These are phyloP conservation scores for Patella vulgata DNA, from an alignment of 1,140 invertebrate genomes.

Conservation along the genomic window DNA sequence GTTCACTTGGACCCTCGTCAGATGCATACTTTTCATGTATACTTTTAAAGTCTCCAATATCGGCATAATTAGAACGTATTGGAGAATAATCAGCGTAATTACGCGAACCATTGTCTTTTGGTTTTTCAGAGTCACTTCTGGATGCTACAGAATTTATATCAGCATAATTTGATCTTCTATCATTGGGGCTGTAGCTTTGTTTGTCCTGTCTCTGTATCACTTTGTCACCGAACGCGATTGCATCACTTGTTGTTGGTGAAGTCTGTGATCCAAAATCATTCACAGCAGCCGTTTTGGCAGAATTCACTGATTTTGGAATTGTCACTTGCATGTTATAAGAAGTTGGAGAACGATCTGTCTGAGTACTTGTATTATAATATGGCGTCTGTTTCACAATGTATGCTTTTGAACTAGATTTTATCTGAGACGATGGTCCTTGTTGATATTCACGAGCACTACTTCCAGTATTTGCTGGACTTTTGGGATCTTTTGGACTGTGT, in stretches of 20 bases:
- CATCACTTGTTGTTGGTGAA: slow-evolving; percentile 14
- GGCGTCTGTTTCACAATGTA: slow-evolving; percentile 52
- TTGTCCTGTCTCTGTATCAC: slow-evolving; percentile 15
- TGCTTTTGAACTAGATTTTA: slow-evolving; percentile 15
- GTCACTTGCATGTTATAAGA: slow-evolving; percentile 11
- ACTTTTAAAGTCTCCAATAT: slow-evolving; percentile 1
- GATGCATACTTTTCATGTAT: slow-evolving; percentile 39
- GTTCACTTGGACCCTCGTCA: slow-evolving; percentile 12
- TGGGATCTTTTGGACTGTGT: slow-evolving; percentile 36
- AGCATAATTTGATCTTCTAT: no score
- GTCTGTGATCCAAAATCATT: slow-evolving; percentile 22
- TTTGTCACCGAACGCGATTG: slow-evolving; percentile 32
- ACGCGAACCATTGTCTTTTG: no score
- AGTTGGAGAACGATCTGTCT: slow-evolving; percentile 41
- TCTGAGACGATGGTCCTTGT: background rate
- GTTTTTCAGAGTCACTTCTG: no score
- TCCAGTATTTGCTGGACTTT: slow-evolving; percentile 2
- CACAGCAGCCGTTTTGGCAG: slow-evolving; percentile 22
- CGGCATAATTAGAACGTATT: no score
- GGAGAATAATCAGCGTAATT: no score
- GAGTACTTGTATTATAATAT: slow-evolving; percentile 62
- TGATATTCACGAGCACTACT: background rate
- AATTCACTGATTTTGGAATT: slow-evolving; percentile 11
- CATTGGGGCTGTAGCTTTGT: no score
- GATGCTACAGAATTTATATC: no score